Base-by-base conservation (phyloP, 2,113 vertebrate genomes). In the Dipodomys spectabilis region DNA sequence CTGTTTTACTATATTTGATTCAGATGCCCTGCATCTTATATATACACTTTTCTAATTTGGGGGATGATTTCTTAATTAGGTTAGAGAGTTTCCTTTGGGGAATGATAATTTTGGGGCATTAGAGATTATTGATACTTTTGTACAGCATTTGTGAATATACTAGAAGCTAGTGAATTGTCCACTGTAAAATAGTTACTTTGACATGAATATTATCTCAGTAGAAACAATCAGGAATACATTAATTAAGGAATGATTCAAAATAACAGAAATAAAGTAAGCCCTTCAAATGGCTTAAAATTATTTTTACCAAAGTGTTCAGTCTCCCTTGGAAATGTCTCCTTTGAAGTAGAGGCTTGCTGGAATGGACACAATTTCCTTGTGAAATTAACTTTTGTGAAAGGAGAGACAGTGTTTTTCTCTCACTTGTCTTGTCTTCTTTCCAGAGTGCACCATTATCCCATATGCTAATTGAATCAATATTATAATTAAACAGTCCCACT, bases 381-480 rank as follows among this genome's bases (percentile, higher is more conserved):
- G 82, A 90, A 95, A 90, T 90, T 95, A 57, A 71, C 39, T 92
- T 90, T 86, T 94, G 88, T 68, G 93, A 84, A 96, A 62, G 6
- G 94, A 20, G 80, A 20, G 90, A 95, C 82, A 57, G 74, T 65
- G 35, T 86, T 1, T 1, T 81, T 90, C 15, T 57, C 53, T 97
- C 89, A 65, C 82, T 15, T 82, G 57, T 91, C 93, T 88, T 94
- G 27, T 90, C 18, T 90, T 95, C 82, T 94, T 97, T 97, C 82
- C 95, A 97, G 93, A 96, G 72, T 57, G 78, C 75, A 28, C 78
- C 82, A 92, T 6, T 91, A 91, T 71, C 96, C 93, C 94, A 80
- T 93, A 93, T 97, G 95, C 95, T 91, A 97, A 95, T 96, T 93
- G 97, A 97, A 98, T 97, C 97, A 98, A 97, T 97, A 97, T 96